phyloP scores from a whole-genome alignment of 2,888 invertebrate species.

The Drosophila niveifrons region DNA sequence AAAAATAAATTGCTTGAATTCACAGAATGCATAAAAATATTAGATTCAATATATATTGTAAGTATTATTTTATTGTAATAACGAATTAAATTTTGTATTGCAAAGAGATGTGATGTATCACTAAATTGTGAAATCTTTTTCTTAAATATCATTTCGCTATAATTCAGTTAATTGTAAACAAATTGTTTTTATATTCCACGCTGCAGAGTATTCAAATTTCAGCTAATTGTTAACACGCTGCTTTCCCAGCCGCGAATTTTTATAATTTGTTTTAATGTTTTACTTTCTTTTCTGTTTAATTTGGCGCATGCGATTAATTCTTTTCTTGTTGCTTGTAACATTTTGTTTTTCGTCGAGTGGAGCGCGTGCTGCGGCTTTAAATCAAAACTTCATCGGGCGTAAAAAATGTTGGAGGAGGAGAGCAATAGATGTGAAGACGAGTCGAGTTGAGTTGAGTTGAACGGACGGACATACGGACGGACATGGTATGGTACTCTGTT shows the following conservation, averaged over 20 bases:
- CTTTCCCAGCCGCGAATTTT: not conserved
- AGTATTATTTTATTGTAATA: no score
- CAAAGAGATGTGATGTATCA: no score
- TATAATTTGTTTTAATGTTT: conserved; percentile 33
- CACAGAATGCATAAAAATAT: no score
- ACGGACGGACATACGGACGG: no score
- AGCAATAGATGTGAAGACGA: conserved; percentile 8
- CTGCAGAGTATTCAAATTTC: conserved; percentile 19
- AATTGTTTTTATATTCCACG: conserved; percentile 1
- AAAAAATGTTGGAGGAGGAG: conserved; percentile 44
- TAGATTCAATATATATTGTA: no score
- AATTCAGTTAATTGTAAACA: not conserved
- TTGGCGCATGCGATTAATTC: conserved; percentile 72
- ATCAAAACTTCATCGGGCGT: conserved; percentile 59
- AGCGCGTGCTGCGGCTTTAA: conserved; percentile 68
- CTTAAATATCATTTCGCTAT: no score
- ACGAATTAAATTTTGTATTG: no score
- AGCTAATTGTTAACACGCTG: not conserved
- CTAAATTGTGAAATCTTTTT: no score
- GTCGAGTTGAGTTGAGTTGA: not conserved
- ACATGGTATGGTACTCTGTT: not conserved
- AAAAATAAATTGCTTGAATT: no score
- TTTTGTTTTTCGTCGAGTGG: conserved; percentile 4
- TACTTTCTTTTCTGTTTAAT: conserved; percentile 63
- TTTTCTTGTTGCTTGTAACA: conserved; percentile 31